These are phyloP conservation scores for Steinernema hermaphroditum DNA, from an alignment of 2,888 invertebrate genomes.

Conservation along the genomic window DNA sequence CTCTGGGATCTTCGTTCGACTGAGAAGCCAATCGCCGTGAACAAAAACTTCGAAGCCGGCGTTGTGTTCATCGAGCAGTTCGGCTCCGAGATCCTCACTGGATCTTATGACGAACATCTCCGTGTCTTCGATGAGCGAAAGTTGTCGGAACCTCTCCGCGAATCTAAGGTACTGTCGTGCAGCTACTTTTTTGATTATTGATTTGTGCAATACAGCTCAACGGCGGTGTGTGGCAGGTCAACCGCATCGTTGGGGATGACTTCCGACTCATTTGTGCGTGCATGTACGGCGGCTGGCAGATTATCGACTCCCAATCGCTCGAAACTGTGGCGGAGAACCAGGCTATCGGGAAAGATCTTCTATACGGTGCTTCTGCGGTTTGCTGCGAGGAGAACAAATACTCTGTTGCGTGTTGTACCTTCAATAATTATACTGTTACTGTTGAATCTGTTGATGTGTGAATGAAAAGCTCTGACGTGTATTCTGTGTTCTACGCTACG, in stretches of 20 bases:
- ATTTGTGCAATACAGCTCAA: conserved; percentile 20
- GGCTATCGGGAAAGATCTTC: conserved; percentile 17
- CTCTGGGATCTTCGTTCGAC: conserved; percentile 35
- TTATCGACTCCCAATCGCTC: conserved; percentile 29
- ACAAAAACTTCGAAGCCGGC: conserved; percentile 16
- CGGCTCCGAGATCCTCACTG: conserved; percentile 30
- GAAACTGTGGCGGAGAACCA: conserved; percentile 2
- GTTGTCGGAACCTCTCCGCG: conserved; percentile 14
- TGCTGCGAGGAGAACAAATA: conserved; percentile 20
- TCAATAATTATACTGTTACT: conserved; percentile 24
- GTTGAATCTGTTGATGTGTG: conserved; percentile 10
- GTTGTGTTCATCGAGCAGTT: neutral
- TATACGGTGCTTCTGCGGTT: conserved; percentile 16
- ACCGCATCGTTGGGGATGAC: neutral
- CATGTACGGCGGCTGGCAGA: conserved; percentile 37
- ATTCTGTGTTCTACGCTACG: neutral
- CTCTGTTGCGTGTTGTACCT: conserved; percentile 8
- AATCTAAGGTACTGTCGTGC: neutral
- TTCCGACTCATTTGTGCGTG: conserved; percentile 33
- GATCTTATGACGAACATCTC: conserved; percentile 37
- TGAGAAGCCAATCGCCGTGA: neutral
- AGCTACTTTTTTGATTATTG: neutral
- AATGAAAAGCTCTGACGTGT: neutral
- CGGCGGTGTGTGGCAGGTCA: conserved; percentile 36
- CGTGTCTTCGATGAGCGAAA: conserved; percentile 33